Conservation (phyloP, 1,140 invertebrate species). For the Bombus vancouverensis region DNA sequence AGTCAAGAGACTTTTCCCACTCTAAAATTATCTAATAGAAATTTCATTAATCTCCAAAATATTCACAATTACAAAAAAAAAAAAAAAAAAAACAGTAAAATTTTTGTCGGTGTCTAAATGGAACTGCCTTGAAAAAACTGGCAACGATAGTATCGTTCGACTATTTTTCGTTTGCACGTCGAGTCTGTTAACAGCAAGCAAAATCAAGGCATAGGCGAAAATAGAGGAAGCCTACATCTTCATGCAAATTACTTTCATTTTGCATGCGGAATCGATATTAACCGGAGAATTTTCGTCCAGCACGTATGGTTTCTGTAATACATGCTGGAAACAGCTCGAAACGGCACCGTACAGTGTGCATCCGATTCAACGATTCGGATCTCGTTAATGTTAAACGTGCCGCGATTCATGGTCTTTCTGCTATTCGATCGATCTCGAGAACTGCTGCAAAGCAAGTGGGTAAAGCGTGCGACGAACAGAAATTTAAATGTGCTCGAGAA, state of each 20-base stretch:
- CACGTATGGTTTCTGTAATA: not conserved
- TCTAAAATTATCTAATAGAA: not conserved
- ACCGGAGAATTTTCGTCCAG: slow-evolving; percentile 47
- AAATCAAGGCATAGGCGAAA: slow-evolving; percentile 45
- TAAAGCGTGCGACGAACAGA: not conserved
- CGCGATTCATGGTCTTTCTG: not conserved
- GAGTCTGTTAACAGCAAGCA: slow-evolving; percentile 34
- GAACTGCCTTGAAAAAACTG: too few species aligned
- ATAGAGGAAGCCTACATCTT: slow-evolving; percentile 46
- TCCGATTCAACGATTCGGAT: slow-evolving; percentile 11
- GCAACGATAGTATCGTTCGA: not conserved
- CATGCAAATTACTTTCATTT: slow-evolving; percentile 65
- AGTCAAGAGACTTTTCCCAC: too few species aligned
- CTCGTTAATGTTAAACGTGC: slow-evolving; percentile 11
- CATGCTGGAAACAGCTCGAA: not conserved
- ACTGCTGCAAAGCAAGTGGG: not conserved
- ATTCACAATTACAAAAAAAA: not conserved
- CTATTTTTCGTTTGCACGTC: slow-evolving; percentile 36
- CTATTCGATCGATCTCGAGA: not conserved
- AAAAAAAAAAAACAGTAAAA: too few species aligned
- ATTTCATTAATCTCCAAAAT: not conserved
- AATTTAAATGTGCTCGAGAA: not conserved
- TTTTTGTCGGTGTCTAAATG: too few species aligned
- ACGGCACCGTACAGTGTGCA: not conserved
- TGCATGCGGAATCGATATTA: slow-evolving; percentile 60